Base-by-base conservation (phyloP, 2,113 vertebrate species). In the Cyanistes caeruleus region DNA sequence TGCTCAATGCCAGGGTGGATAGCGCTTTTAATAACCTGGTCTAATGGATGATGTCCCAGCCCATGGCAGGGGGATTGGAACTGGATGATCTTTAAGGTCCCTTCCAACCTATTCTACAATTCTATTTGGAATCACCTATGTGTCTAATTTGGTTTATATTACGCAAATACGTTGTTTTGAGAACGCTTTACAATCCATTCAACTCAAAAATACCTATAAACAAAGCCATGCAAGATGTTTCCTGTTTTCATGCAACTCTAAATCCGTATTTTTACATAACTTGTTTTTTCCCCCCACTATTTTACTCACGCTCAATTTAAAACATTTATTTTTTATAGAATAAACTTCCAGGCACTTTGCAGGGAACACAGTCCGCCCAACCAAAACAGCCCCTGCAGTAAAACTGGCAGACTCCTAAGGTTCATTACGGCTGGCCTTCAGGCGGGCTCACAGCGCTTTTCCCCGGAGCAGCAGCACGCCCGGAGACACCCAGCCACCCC, bases 401-500 rank as follows among this genome's bases (percentile, higher is more conserved):
- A 52, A 82, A 82, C 74, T 0, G 19, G 9, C 31, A 78, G 64
- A 44, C 58, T 67, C 60, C 5, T 2, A 37, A 25, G 4, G 43
- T 19, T 55, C 21, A 39, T 10, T 4, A 63, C 19, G 25, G 48
- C 28, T 9, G 35, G 10, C 43, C n/a, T 58, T 33, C 64, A 31
- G 39, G n/a, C 24, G 33, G 27, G 6, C 48, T 56, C 14, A 0
- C 0, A 14, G 25, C 10, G 15, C 39, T 19, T 7, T 10, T 28
- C 2, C n/a, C 25, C 28, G 2, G 18, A 55, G 25, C 5, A 46
- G n/a, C 60, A 52, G 15, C 33, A n/a, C 31, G 4, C 14, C 49
- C 11, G 27, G 28, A 39, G 39, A 11, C 48, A n/a, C 18, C 15
- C 35, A 5, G 2, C 15, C 44, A 41, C 3, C 31, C 27, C 6